Conservation (phyloP, 2,797 vertebrate species). For the Argyrosomus regius region DNA sequence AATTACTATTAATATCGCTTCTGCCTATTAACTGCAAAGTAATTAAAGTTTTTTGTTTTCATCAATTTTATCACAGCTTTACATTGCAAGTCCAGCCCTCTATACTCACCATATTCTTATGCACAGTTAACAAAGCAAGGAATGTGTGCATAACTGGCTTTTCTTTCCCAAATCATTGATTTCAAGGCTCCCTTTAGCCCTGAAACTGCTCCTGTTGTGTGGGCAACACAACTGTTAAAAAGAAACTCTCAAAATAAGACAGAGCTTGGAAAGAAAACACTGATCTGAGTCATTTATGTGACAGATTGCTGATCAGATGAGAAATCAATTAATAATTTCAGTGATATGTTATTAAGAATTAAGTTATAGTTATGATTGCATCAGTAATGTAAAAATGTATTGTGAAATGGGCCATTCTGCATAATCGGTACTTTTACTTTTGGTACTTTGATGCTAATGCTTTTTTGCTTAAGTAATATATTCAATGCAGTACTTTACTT, state of each 20-base stretch:
- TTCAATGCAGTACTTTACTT: not conserved
- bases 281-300: too few relatives aligned
- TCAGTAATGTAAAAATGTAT: too few relatives aligned
- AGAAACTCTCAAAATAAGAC: not conserved
- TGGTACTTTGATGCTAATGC: not conserved
- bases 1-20: not conserved
- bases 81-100: not conserved
- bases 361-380: too few relatives aligned
- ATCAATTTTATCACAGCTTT: not conserved
- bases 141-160: not conserved
- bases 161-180: not conserved
- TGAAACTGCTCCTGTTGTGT: not conserved
- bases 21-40: not conserved
- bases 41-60: not conserved
- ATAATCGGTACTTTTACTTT: not conserved
- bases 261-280: too few relatives aligned
- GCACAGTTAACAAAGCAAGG: not conserved
- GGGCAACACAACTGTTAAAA: not conserved
- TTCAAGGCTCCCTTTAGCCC: slow-evolving; percentile 12
- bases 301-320: too few relatives aligned
- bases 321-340: too few relatives aligned
- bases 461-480: not conserved
- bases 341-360: too few relatives aligned
- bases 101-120: not conserved
- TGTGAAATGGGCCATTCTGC: too few relatives aligned